Percentiles rank a stretch among this genome's conserved stretches.
Conservation (phyloP, 2,113 vertebrate genomes). For the Stigmatopora argus region DNA sequence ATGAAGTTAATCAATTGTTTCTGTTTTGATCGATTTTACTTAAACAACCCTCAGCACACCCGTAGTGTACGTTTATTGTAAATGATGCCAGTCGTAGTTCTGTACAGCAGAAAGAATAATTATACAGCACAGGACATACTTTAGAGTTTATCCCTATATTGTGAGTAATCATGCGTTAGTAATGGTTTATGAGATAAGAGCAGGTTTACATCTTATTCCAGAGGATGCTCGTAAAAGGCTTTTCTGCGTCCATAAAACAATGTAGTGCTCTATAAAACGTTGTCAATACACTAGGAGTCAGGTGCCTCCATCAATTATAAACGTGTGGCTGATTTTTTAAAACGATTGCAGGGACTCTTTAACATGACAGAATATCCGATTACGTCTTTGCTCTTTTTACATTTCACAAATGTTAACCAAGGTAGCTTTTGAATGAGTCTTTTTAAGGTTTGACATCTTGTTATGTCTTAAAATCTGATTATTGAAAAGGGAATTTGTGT, state of each 20-base stretch:
- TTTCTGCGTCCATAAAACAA: conserved; percentile 42
- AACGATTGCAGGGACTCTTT: conserved; percentile 30
- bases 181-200: conserved; percentile 7
- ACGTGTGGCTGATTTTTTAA: conserved; percentile 36
- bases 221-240: conserved; percentile 31
- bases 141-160: not conserved
- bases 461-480: conserved; percentile 1
- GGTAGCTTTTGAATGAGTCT: conserved; percentile 14
- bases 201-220: conserved; percentile 10
- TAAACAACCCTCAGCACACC: too few relatives aligned
- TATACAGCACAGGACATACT: conserved; percentile 13
- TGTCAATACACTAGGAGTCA: conserved; percentile 57
- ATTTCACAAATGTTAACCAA: conserved; percentile 50
- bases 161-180: conserved; percentile 2
- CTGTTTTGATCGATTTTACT: too few relatives aligned
- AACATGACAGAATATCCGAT: conserved; percentile 24
- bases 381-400: conserved; percentile 23
- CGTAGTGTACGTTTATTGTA: not conserved
- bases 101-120: not conserved
- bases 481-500: not conserved
- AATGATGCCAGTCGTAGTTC: not conserved
- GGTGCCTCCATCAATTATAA: conserved; percentile 62
- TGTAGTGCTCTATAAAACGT: conserved; percentile 17
- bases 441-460: not conserved
- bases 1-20: too few relatives aligned